Evolutionary conservation across 1,140 invertebrate species (phyloP).

Genomic region (Physella acuta): DNA sequence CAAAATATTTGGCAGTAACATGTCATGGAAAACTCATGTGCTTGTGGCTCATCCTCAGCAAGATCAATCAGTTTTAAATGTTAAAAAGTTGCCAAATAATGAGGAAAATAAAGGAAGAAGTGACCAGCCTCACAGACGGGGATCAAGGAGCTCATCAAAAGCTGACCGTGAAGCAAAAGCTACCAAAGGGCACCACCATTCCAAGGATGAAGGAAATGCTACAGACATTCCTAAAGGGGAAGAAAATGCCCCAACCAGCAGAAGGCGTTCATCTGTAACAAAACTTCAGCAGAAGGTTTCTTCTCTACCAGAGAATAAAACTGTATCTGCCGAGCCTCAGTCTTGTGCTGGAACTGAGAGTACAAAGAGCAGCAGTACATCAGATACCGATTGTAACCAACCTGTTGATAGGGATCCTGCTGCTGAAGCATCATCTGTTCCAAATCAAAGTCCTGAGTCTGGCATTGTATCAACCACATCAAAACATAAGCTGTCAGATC

Average conservation of each 20-base stretch:
- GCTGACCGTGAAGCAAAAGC: slow-evolving; percentile 5
- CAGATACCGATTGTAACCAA: no score
- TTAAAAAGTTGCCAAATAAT: background rate
- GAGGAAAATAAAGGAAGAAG: background rate
- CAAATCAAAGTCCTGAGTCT: no score
- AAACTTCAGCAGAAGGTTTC: slow-evolving; percentile 6
- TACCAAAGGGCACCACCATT: background rate
- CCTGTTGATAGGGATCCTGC: no score
- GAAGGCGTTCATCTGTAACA: background rate
- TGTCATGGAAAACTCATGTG: slow-evolving; percentile 20
- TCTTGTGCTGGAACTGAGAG: no score
- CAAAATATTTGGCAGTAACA: slow-evolving; percentile 20
- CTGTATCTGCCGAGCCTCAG: no score
- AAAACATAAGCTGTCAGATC: no score
- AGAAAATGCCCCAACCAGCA: background rate
- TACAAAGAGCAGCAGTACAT: no score
- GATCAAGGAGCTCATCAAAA: slow-evolving; percentile 1
- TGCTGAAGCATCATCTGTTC: no score
- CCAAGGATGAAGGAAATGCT: background rate
- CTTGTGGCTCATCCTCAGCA: slow-evolving; percentile 15
- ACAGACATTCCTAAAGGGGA: background rate
- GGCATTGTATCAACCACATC: no score
- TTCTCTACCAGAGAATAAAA: no score
- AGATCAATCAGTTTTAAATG: slow-evolving; percentile 11
- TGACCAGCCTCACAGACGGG: background rate